Evolutionary conservation across 1,140 invertebrate genomes (phyloP), one percentile per base, ranked within the genome.

Genomic region (Drosophila miranda): DNA sequence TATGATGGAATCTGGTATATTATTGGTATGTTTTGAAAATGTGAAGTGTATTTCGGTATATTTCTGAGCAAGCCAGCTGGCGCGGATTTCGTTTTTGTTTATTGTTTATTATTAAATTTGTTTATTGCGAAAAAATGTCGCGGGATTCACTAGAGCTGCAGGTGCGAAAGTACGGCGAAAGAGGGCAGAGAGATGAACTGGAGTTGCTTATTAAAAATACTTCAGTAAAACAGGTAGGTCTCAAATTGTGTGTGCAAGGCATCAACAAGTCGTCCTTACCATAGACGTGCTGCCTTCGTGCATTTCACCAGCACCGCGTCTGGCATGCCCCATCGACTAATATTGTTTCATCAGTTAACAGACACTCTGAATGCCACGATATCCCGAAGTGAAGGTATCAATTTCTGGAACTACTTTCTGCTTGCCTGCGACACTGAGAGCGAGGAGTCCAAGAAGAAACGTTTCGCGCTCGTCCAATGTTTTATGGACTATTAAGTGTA

Each of bases 401-500:
- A 76, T 11, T 88, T 86, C 49, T 92, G 91, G 92, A 90, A 92
- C 57, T 92, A 91, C 62, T 55, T 92, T 19, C 63, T 92, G 14
- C 81, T 91, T 38, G 77, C 78, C 6, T 92, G 91, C 43, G 77
- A 82, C 58, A 74, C 55, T 23, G 75, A 77, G 14, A 89, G 69
- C 42, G 53, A 70, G 6, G 76, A 90, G 14, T 51, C 72, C 5
- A 79, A 89, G 28, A 66, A 90, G 21, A 92, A 92, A 63, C 83
- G 91, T 13, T 89, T 91, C 62, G 75, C 78, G 0, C 87, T 81
- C 19, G 89, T 90, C 0, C 72, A 69, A 16, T 58, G 66, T 16
- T 87, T 91, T 16, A 57, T 91, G n/a, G 73, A 86, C 48, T n/a
- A n/a, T n/a, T n/a, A n/a, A n/a, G n/a, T n/a, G n/a, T n/a, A n/a